Base-by-base conservation (phyloP, 2,797 vertebrate genomes). In the Philypnodon macrostomus region DNA sequence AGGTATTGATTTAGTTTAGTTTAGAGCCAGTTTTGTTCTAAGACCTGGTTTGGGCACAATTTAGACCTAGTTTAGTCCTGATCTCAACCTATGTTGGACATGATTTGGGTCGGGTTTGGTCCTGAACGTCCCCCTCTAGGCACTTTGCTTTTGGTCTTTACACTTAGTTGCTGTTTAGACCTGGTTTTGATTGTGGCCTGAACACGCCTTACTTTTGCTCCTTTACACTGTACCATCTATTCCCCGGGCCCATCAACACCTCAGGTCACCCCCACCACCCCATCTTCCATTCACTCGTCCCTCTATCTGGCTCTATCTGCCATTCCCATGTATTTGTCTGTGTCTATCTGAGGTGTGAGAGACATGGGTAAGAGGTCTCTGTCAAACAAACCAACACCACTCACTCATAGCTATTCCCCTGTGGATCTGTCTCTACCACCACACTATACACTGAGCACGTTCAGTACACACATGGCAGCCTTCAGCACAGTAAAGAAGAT, bases 341-440 rank as follows among this genome's bases (percentile, higher is more conserved):
- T 75, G 64, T 81, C 76, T 83, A 80, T 84, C 81, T 64, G 70
- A 84, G 81, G 80, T 84, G 84, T 74, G 83, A 75, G 80, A 81
- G 84, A 87, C 82, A 68, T 75, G 80, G 83, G 79, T 85, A 83
- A 86, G 84, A 84, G 85, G 85, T 82, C 79, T 73, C 80, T 86
- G 85, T 86, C 85, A 87, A 86, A 84, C 81, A 84, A 84, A 84
- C 78, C 80, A 82, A 83, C 83, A 86, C 79, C 69, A 72, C 77
- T 85, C 85, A 82, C 83, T 85, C 84, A 86, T 67, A 75, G 73
- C 70, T 66, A 77, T 81, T 82, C 80, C 81, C 79, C 67, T 14
- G 78, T 75, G 77, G 54, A 69, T 63, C 57, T 68, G 72, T 70
- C 79, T 66, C 66, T 73, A 75, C 76, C 67, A 50, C 68, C 59